Base-by-base conservation (phyloP, 2,888 invertebrate species). In the Chorisops tibialis region DNA sequence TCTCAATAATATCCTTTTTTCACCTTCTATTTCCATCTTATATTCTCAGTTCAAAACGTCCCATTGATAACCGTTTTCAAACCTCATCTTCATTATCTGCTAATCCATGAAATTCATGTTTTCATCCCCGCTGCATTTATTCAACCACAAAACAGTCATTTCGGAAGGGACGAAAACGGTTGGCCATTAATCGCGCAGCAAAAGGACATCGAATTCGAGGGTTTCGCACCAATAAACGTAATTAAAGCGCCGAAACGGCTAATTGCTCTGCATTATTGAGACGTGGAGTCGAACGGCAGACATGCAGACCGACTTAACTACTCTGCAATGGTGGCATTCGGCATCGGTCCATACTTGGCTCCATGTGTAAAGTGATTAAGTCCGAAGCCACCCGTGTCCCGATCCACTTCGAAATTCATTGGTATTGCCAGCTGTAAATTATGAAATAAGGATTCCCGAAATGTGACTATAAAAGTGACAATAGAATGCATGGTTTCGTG, bases 181-280 rank as follows among this genome's bases (percentile, higher is more conserved):
- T n/a, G n/a, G n/a, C n/a, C n/a, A n/a, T n/a, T n/a, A n/a, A n/a
- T n/a, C n/a, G n/a, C 30, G 2, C 30, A 30, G 30, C n/a, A n/a
- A 30, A 30, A 30, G 30, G 30, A 30, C 30, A 30, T 30, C 9
- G 30, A 30, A 30, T 9, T 5, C 9, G 30, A 1, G 30, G 7
- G 30, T 30, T 30, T 30, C 35, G 24, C 59, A 50, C 50, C 39
- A 60, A 60, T 60, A 60, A 60, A 60, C 24, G 59, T 60, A 60
- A 60, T 60, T 60, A 50, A 60, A 60, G 39, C 50, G 14, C 11
- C 59, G 49, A 39, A 60, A 50, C 50, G 19, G 59, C 50, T 60
- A 50, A 60, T 60, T 60, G 59, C 50, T 16, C 35, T 60, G 59
- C 49, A 60, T 60, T 60, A 60, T 60, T 60, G 37, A 60, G 48